A percentile compares a stretch with the other conserved stretches of the same genome.
Evolutionary conservation across 2,888 invertebrate genomes (phyloP).

Genomic region (Melikaiella ostensackeni): DNA sequence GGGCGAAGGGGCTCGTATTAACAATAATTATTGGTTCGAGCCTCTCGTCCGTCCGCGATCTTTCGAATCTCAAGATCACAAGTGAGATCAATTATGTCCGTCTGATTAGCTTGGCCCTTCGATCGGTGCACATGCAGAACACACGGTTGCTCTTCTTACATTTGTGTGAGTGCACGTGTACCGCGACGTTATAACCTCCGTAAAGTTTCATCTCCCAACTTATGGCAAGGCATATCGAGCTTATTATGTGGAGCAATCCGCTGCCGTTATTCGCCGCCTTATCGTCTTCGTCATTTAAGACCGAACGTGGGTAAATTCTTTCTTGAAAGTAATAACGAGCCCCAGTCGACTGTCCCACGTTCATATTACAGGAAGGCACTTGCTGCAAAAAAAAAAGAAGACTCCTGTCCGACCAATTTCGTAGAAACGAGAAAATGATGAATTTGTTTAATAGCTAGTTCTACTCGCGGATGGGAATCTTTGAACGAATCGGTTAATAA

Average conservation of each 20-base stretch:
- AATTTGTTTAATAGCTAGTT: neutral
- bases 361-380: slow-evolving; percentile 45
- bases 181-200: slow-evolving; percentile 4
- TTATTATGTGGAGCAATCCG: slow-evolving; percentile 62
- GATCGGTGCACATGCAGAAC: slow-evolving; percentile 62
- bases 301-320: slow-evolving; percentile 60
- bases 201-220: slow-evolving; percentile 33
- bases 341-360: slow-evolving; percentile 40
- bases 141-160: slow-evolving; percentile 43
- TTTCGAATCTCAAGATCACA: slow-evolving; percentile 76
- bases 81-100: slow-evolving; percentile 77
- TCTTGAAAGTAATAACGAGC: slow-evolving; percentile 57
- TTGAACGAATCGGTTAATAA: neutral
- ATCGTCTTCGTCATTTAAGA: slow-evolving; percentile 45
- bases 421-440: neutral
- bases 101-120: slow-evolving; percentile 73
- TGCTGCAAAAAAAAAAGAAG: neutral
- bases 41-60: slow-evolving; percentile 74
- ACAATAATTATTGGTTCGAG: slow-evolving; percentile 77
- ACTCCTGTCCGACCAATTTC: neutral
- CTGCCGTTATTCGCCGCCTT: slow-evolving; percentile 39
- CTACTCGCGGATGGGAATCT: neutral
- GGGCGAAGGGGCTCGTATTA: slow-evolving; percentile 67
- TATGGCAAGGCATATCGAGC: slow-evolving; percentile 46
- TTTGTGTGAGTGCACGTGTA: slow-evolving; percentile 14